These are phyloP conservation scores for Chouioia cunea DNA, from an alignment of 2,888 invertebrate species.

Conservation along the genomic window DNA sequence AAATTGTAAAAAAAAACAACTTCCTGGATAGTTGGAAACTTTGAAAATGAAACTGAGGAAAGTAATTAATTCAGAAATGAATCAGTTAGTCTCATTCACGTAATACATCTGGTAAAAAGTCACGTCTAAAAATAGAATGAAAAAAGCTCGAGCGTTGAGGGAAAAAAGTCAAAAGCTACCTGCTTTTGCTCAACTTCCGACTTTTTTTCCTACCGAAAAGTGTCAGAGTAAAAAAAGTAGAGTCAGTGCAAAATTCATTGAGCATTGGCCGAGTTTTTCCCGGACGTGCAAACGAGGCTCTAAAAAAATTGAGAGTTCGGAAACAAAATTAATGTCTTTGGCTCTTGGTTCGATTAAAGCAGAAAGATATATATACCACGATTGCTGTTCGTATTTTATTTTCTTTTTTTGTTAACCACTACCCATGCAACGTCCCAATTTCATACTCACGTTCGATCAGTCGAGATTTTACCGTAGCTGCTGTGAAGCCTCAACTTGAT, in stretches of 20 bases:
- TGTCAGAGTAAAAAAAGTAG: constrained; percentile 9
- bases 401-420: background rate
- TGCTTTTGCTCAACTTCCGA: constrained; percentile 18
- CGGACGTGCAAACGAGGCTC: constrained; percentile 36
- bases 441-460: background rate
- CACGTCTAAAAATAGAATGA: too few relatives aligned
- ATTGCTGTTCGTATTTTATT: constrained; percentile 11
- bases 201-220: background rate
- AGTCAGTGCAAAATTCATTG: constrained; percentile 33
- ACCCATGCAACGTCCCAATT: background rate
- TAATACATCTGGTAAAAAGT: too few relatives aligned
- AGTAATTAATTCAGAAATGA: too few relatives aligned
- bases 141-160: too few relatives aligned
- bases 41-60: too few relatives aligned
- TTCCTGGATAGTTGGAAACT: too few relatives aligned
- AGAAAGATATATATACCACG: constrained; percentile 28
- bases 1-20: too few relatives aligned
- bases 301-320: constrained; percentile 4
- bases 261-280: constrained; percentile 27
- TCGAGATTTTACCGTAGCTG: constrained; percentile 22
- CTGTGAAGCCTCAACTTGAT: constrained; percentile 24
- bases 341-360: constrained; percentile 38
- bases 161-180: background rate
- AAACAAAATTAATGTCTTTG: constrained; percentile 42
- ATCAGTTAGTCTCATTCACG: too few relatives aligned